Evolutionary conservation across 2,113 vertebrate species (phyloP).

Genomic region (human): DNA sequence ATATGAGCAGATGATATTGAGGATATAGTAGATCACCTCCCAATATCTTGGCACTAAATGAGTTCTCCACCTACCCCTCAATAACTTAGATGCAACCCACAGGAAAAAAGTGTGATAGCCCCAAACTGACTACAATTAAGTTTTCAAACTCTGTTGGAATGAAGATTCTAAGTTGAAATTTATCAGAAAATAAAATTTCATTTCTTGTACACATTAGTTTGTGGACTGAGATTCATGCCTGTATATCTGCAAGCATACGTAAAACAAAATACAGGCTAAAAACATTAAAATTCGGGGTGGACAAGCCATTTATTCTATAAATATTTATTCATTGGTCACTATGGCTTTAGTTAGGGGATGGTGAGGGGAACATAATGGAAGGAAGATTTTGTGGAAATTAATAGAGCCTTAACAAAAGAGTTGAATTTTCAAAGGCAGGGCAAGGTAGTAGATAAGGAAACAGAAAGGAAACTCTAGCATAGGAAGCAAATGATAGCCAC

Average conservation of each 20-base stretch:
- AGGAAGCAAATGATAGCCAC: not conserved
- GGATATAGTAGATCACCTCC: not conserved
- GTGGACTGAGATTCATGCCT: not conserved
- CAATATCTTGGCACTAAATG: not conserved
- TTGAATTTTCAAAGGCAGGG: not conserved
- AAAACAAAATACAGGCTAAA: not conserved
- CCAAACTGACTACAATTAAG: not conserved
- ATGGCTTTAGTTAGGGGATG: not conserved
- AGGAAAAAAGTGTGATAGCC: not conserved
- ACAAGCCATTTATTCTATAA: slow-evolving; percentile 16
- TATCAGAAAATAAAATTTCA: not conserved
- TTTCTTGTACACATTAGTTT: not conserved
- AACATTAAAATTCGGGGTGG: not conserved
- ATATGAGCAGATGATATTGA: not conserved
- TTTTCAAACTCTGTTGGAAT: not conserved
- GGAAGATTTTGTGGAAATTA: not conserved
- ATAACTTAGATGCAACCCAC: not conserved
- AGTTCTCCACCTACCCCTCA: not conserved
- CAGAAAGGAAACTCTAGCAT: not conserved
- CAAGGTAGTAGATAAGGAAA: not conserved
- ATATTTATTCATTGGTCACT: slow-evolving; percentile 2
- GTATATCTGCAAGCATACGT: not conserved
- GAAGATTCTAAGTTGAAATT: slow-evolving; percentile 5
- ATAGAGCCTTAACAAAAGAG: not conserved
- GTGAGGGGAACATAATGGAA: not conserved